A percentile compares a stretch with the other conserved stretches of the same genome.
These are phyloP conservation scores for Xiphophorus birchmanni DNA, from an alignment of 2,797 vertebrate genomes.

Conservation along the genomic window DNA sequence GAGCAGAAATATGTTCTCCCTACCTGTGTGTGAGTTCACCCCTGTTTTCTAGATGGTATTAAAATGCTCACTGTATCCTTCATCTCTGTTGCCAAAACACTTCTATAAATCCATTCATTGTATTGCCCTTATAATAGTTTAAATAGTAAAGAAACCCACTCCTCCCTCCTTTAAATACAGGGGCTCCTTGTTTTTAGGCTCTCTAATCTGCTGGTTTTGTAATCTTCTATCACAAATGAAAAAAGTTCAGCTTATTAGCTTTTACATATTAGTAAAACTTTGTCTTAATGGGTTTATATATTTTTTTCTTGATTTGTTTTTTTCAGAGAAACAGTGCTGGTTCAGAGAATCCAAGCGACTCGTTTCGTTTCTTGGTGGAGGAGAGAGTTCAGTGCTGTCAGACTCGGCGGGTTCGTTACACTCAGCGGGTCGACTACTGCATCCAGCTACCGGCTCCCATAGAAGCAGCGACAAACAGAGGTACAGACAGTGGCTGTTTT, in stretches of 20 bases:
- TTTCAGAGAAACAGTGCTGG: constrained; percentile 91
- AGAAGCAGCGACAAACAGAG: constrained; percentile 94
- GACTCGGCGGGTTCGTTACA: constrained; percentile 92
- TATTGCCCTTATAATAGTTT: not conserved
- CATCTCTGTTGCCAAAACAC: not conserved
- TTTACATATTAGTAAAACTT: not conserved
- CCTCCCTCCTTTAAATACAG: no score
- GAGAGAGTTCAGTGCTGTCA: constrained; percentile 97
- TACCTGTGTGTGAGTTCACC: not conserved
- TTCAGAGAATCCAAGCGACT: constrained; percentile 93
- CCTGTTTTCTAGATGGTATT: not conserved
- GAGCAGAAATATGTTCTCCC: not conserved
- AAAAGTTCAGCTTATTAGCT: not conserved
- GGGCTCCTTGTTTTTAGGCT: not conserved
- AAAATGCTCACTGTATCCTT: not conserved
- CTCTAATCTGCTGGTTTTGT: not conserved
- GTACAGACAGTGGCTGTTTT: constrained; percentile 66
- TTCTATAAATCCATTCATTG: not conserved
- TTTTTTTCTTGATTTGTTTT: not conserved
- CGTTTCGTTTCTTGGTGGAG: constrained; percentile 96
- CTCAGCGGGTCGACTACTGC: constrained; percentile 92
- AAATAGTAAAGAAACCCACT: no score
- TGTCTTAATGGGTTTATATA: not conserved
- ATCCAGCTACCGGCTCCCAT: constrained; percentile 94
- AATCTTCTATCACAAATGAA: not conserved